Conservation (phyloP, 2,888 invertebrate species). For the Lasius platythorax region DNA sequence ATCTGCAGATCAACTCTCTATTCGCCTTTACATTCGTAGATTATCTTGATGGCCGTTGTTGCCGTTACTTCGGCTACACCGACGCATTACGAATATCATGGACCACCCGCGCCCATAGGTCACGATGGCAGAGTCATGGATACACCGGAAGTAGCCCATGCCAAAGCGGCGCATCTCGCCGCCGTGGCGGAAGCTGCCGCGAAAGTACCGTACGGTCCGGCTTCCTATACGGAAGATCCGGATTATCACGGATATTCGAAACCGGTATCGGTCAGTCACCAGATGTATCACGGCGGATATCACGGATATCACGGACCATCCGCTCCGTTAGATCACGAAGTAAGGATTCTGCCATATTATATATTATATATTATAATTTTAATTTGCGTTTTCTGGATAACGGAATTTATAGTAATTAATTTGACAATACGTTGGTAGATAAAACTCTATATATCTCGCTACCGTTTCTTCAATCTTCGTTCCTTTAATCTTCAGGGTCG, state of each 20-base stretch:
- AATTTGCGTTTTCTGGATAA: not conserved
- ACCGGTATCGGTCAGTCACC: slow-evolving; percentile 24
- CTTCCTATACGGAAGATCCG: slow-evolving; percentile 22
- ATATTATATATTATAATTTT: not conserved
- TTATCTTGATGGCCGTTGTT: slow-evolving; percentile 20
- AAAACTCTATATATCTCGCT: not conserved
- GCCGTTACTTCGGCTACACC: slow-evolving; percentile 24
- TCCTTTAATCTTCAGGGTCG: slow-evolving; percentile 52
- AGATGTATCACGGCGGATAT: slow-evolving; percentile 51
- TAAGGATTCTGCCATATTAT: slow-evolving; percentile 18
- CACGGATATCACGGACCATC: slow-evolving; percentile 73
- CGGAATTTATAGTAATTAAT: not conserved
- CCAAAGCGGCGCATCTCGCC: slow-evolving; percentile 80
- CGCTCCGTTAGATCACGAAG: slow-evolving; percentile 73
- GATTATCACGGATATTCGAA: slow-evolving; percentile 45
- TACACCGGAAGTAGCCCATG: slow-evolving; percentile 82
- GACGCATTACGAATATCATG: slow-evolving; percentile 44
- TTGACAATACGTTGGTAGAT: not conserved
- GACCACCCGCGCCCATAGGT: slow-evolving; percentile 75
- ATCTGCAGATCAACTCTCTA: not conserved
- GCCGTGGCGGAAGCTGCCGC: slow-evolving; percentile 63
- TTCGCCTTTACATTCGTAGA: slow-evolving; percentile 4
- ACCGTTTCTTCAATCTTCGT: not conserved
- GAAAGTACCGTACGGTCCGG: slow-evolving; percentile 15
- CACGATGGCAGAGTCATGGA: slow-evolving; percentile 80